These are phyloP conservation scores for Penaeus chinensis DNA, from an alignment of 1,140 invertebrate species.

Conservation along the genomic window DNA sequence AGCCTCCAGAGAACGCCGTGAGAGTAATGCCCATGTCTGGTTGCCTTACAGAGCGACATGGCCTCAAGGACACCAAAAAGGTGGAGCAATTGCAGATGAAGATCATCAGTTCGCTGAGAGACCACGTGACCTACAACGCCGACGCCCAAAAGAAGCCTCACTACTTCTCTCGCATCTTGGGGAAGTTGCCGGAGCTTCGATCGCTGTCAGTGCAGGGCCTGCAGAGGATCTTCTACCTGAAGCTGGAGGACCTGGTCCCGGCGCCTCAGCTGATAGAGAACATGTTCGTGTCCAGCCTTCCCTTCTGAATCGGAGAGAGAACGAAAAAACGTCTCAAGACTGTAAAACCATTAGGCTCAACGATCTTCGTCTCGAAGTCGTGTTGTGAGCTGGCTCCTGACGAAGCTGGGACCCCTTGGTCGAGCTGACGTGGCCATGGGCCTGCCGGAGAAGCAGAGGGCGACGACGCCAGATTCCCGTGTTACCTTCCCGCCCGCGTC, in stretches of 20 bases:
- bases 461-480: no score
- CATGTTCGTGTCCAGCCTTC: slow-evolving; percentile 93
- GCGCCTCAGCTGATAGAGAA: slow-evolving; percentile 93
- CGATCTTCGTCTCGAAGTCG: neutral
- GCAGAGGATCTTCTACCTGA: slow-evolving; percentile 93
- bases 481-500: no score
- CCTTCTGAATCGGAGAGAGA: slow-evolving; percentile 76
- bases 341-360: slow-evolving; percentile 33
- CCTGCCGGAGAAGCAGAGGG: no score
- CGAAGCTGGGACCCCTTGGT: no score
- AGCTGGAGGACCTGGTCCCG: slow-evolving; percentile 90
- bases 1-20: neutral
- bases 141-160: slow-evolving; percentile 88
- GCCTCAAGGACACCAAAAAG: slow-evolving; percentile 88
- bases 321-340: slow-evolving; percentile 36
- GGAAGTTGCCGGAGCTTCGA: slow-evolving; percentile 90
- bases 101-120: slow-evolving; percentile 90
- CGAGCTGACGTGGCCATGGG: no score
- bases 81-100: slow-evolving; percentile 96
- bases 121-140: slow-evolving; percentile 93
- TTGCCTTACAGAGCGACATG: slow-evolving; percentile 85
- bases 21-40: slow-evolving; percentile 34
- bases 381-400: no score
- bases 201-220: slow-evolving; percentile 92
- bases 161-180: slow-evolving; percentile 90